phyloP scores from a whole-genome alignment of 2,797 vertebrate species.

The Coranthus polyacanthus region DNA sequence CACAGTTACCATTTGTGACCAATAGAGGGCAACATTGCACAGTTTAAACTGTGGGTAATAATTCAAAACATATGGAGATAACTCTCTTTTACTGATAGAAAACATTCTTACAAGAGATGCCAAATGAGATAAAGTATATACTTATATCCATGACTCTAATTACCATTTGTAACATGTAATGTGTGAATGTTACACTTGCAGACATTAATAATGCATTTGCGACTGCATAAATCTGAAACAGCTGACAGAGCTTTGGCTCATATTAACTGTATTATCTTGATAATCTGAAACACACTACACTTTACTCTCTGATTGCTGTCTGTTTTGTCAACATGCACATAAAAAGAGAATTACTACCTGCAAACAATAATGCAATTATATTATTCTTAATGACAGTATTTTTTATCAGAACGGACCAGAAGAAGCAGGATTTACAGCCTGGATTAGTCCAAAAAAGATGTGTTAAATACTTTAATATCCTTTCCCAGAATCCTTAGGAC shows the following conservation, averaged over 20 bases:
- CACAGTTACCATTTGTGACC: conserved; percentile 21
- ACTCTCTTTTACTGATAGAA: conserved; percentile 15
- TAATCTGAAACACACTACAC: conserved; percentile 11
- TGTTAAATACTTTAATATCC: conserved; percentile 6
- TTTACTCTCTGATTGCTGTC: neutral
- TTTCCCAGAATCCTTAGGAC: neutral
- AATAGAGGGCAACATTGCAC: conserved; percentile 42
- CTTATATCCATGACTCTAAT: conserved; percentile 11
- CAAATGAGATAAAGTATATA: conserved; percentile 10
- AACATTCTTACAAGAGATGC: conserved; percentile 14
- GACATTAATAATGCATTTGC: conserved; percentile 14
- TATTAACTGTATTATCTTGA: conserved; percentile 7
- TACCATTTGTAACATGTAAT: conserved; percentile 9
- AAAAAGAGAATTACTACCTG: neutral
- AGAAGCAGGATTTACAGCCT: conserved; percentile 19
- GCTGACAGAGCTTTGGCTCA: neutral
- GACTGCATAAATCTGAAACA: conserved; percentile 7
- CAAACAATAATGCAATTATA: neutral
- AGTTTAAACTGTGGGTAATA: neutral
- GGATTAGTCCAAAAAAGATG: conserved; percentile 1
- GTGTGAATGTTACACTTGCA: conserved; percentile 1
- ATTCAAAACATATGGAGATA: conserved; percentile 14
- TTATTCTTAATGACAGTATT: neutral
- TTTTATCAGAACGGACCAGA: conserved; percentile 9
- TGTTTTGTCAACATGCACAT: neutral